Base-by-base conservation (phyloP, 2,888 invertebrate species). In the Pteria penguin region DNA sequence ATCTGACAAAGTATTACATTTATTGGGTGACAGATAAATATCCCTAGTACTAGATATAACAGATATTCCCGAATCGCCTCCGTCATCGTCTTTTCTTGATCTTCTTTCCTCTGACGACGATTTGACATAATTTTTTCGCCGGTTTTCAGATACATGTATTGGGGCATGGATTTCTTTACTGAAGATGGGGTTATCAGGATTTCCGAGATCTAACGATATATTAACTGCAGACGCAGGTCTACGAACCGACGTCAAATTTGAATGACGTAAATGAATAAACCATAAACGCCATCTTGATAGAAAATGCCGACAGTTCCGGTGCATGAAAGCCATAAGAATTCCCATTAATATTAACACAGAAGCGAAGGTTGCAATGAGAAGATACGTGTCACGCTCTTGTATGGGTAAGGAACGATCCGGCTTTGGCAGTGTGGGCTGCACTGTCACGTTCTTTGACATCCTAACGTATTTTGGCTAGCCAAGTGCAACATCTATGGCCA, bases 271-370 rank as follows among this genome's bases (percentile, higher is more conserved):
- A 68, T 68, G 68, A 18, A 74, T 61, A 14, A 74, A 33, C 68
- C 74, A 68, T 26, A 24, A 31, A 18, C 29, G 58, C 26, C 33
- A 58, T 36, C 55, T 57, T 5, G 52, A 60, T n/a, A 74, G 24
- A 3, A 68, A 68, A 26, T 69, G 22, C 2, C 74, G 67, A 60
- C 74, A 74, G 29, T 74, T 74, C 29, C 52, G 22, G 36, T 74
- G 68, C 61, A 74, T 74, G 18, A 74, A 61, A 24, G 74, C 74
- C 18, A 74, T 55, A 1, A 74, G 24, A 8, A 74, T 55, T 36
- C 74, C 74, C 36, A 74, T 68, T 27, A 68, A 29, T 26, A 74
- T 74, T 22, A 74, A 33, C 18, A 74, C 74, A 29, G 68, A 61
- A 4, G 55, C 68, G 55, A 74, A 74, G 4, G 74, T 74, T 1